These are phyloP conservation scores for Balanococcus diminutus DNA, from an alignment of 2,888 invertebrate genomes.

Conservation along the genomic window DNA sequence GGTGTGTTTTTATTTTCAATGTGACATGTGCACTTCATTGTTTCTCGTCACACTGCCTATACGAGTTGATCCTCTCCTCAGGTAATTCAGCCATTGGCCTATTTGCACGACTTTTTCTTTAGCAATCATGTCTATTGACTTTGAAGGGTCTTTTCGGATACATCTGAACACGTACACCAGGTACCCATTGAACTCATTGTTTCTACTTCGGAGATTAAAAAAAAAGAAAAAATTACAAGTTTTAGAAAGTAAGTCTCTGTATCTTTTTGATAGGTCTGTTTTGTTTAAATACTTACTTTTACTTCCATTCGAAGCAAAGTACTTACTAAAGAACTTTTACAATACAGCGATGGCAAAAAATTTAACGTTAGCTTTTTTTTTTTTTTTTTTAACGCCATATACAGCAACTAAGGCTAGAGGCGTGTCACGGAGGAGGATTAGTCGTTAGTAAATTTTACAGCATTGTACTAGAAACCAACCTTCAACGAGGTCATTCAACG, in stretches of 20 bases:
- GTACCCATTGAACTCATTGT: not conserved
- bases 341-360: not conserved
- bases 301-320: not conserved
- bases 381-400: too few species aligned
- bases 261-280: not conserved
- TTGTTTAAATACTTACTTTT: not conserved
- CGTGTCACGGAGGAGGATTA: too few species aligned
- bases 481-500: not conserved
- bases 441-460: not conserved
- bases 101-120: not conserved
- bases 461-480: not conserved
- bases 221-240: not conserved
- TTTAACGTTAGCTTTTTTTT: too few species aligned
- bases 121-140: conserved; percentile 18
- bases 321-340: not conserved
- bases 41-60: conserved; percentile 25
- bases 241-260: not conserved
- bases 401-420: too few species aligned
- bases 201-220: not conserved
- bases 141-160: not conserved
- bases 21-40: conserved; percentile 31
- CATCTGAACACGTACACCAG: not conserved
- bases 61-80: not conserved
- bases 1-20: conserved; percentile 29
- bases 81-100: conserved; percentile 7